Evolutionary conservation across 2,888 invertebrate genomes (phyloP).

Genomic region (Sylvicola cinctus): DNA sequence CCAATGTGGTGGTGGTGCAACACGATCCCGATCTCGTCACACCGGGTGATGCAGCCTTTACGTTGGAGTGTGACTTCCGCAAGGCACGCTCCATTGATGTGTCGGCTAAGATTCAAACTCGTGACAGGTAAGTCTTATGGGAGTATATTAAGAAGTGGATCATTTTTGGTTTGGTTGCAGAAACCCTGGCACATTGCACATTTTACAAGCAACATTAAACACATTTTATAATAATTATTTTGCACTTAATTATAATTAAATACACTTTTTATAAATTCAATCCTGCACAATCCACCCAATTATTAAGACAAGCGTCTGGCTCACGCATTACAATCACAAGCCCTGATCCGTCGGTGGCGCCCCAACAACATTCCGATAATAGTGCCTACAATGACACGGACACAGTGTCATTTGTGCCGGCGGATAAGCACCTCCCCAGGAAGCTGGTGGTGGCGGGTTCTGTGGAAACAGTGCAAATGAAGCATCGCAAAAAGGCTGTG

Average conservation of each 20-base stretch:
- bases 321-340: slow-evolving; percentile 32
- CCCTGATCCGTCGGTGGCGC: slow-evolving; percentile 27
- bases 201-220: background rate
- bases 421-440: no score
- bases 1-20: slow-evolving; percentile 39
- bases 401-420: no score
- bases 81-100: slow-evolving; percentile 31
- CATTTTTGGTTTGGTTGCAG: background rate
- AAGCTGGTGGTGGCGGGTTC: no score
- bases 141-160: slow-evolving; percentile 17
- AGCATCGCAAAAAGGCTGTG: no score
- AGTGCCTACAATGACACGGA: no score
- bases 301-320: slow-evolving; percentile 11
- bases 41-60: slow-evolving; percentile 43
- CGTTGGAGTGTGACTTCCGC: slow-evolving; percentile 39
- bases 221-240: no score
- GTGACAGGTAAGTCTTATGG: slow-evolving; percentile 21
- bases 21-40: slow-evolving; percentile 43
- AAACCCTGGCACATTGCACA: background rate
- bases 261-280: slow-evolving; percentile 11
- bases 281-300: slow-evolving; percentile 15
- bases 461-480: no score
- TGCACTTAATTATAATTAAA: no score
- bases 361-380: no score
- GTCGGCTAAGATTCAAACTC: slow-evolving; percentile 27